Percentiles rank a stretch among this genome's conserved stretches.
Conservation (phyloP, 1,140 invertebrate species). For the Drosophila seguyi region DNA sequence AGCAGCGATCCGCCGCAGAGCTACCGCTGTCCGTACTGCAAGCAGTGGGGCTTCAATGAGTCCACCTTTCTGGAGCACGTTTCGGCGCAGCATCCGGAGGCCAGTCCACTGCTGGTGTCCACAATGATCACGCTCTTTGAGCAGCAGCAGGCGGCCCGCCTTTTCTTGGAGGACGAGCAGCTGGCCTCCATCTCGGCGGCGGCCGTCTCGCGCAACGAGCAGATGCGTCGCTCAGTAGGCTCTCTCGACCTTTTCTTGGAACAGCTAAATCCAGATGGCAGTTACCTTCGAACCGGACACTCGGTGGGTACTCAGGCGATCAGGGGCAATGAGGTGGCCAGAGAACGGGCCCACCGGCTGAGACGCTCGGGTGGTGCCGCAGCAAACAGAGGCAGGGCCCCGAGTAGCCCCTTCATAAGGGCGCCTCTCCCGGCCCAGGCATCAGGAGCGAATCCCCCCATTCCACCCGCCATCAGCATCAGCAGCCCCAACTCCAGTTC, state of each 20-base stretch:
- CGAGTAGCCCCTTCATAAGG: background rate
- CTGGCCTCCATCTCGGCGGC: constrained; percentile 56
- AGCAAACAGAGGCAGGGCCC: background rate
- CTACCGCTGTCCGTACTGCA: constrained; percentile 72
- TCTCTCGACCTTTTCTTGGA: constrained; percentile 56
- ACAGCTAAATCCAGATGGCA: constrained; percentile 68
- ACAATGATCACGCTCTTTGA: constrained; percentile 69
- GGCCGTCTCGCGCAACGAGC: constrained; percentile 58
- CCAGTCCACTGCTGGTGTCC: constrained; percentile 61
- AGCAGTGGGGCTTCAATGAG: constrained; percentile 70
- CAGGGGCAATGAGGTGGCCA: constrained; percentile 16
- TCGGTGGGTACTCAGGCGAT: background rate
- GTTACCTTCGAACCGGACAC: constrained; percentile 40
- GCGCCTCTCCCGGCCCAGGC: background rate
- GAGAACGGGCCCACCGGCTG: background rate
- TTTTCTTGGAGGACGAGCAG: constrained; percentile 73
- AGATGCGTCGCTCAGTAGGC: constrained; percentile 43
- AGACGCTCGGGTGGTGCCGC: background rate
- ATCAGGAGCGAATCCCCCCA: background rate
- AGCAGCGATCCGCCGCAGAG: constrained; percentile 69
- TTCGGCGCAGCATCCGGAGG: constrained; percentile 46
- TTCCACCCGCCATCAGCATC: constrained; percentile 8
- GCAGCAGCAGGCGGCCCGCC: constrained; percentile 64
- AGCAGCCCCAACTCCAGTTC: constrained; percentile 8
- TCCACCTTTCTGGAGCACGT: constrained; percentile 71